These are phyloP conservation scores for Sebastes matsubarae DNA, from an alignment of 2,797 vertebrate species.

Conservation along the genomic window DNA sequence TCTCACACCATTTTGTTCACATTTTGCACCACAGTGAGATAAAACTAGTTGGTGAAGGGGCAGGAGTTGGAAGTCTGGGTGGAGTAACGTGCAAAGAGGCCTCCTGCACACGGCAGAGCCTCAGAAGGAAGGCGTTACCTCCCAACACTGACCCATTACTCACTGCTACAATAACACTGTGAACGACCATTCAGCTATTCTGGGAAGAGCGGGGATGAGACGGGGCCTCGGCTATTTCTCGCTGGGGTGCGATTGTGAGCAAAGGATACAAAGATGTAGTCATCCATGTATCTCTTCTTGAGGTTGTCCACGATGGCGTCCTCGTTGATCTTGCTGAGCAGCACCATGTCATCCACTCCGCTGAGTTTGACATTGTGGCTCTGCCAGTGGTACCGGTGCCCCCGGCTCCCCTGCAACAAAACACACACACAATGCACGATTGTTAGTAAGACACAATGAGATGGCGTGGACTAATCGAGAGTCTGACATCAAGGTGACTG, in stretches of 20 bases:
- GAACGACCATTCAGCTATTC: conserved; percentile 63
- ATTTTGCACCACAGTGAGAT: conserved; percentile 46
- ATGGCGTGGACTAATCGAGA: conserved; percentile 18
- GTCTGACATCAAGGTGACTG: conserved; percentile 28
- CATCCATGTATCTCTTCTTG: conserved; percentile 98
- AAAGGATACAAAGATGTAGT: conserved; percentile 99
- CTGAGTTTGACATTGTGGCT: conserved; percentile 99
- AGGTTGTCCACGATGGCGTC: conserved; percentile 98
- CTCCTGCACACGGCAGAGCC: conserved; percentile 3
- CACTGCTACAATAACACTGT: conserved; percentile 49
- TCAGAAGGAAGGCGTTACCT: conserved; percentile 48
- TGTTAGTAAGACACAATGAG: conserved; percentile 54
- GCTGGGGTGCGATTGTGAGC: conserved; percentile 1
- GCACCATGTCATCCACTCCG: conserved; percentile 97
- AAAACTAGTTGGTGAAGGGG: conserved; percentile 21
- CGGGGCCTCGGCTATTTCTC: conserved; percentile 49
- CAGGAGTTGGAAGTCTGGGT: conserved; percentile 20
- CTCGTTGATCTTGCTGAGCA: conserved; percentile 96
- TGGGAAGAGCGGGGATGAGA: conserved; percentile 59
- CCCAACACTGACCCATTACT: conserved; percentile 61
- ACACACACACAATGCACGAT: conserved; percentile 42
- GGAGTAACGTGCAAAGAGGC: conserved; percentile 37
- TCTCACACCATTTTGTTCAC: conserved; percentile 15
- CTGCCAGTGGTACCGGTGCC: conserved; percentile 98
- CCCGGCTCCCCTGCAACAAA: conserved; percentile 94